A percentile compares a stretch with the other conserved stretches of the same genome.
Conservation (phyloP, 2,888 invertebrate genomes). For the Euphydryas editha region DNA sequence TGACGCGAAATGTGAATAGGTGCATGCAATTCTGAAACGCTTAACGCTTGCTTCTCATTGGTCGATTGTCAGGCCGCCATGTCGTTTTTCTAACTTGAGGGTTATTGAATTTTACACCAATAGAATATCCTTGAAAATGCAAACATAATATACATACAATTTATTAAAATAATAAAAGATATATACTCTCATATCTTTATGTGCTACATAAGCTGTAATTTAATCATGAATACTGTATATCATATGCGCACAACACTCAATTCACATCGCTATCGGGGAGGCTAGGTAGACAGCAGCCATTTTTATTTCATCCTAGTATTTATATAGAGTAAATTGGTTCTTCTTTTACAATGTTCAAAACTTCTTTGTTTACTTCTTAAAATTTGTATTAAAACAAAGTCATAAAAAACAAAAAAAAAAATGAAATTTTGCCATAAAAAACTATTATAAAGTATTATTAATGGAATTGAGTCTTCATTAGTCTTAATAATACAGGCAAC, state of each 20-base stretch:
- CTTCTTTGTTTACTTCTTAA: neutral
- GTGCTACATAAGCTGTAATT: constrained; percentile 32
- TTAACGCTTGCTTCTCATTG: constrained; percentile 88
- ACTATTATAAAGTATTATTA: neutral
- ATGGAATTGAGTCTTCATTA: neutral
- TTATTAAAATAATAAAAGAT: constrained; percentile 27
- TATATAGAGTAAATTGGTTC: constrained; percentile 24
- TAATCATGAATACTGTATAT: constrained; percentile 23
- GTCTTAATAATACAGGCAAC: neutral
- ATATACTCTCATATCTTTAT: constrained; percentile 25
- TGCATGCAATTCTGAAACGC: constrained; percentile 86
- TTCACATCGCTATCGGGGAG: constrained; percentile 44
- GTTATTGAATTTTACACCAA: constrained; percentile 61
- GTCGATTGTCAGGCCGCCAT: constrained; percentile 88
- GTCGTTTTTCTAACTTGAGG: constrained; percentile 75
- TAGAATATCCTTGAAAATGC: constrained; percentile 33
- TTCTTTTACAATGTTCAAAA: neutral
- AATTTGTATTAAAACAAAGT: neutral
- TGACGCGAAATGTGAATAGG: constrained; percentile 90
- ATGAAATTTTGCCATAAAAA: neutral
- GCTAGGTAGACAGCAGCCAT: constrained; percentile 46
- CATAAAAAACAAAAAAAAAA: constrained; percentile 4
- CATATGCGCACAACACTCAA: constrained; percentile 39
- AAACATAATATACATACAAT: constrained; percentile 25
- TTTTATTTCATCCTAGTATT: constrained; percentile 35